These are phyloP conservation scores for Leucophora obtusa DNA, from an alignment of 2,888 invertebrate species.

Conservation along the genomic window DNA sequence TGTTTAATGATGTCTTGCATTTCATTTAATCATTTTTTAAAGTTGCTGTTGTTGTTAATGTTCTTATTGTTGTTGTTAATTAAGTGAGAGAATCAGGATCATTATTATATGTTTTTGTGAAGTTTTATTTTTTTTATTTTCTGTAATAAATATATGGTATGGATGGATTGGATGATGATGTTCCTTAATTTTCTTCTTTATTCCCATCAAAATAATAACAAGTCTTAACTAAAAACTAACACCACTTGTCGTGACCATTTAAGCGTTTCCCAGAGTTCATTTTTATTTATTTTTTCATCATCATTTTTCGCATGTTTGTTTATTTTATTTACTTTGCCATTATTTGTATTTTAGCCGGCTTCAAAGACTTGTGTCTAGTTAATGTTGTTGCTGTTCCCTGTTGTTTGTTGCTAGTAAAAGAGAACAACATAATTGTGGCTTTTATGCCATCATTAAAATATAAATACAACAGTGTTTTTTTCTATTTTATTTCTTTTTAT, in stretches of 20 bases:
- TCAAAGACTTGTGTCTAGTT: constrained; percentile 21
- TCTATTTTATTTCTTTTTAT: constrained; percentile 34
- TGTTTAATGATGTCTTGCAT: constrained; percentile 66
- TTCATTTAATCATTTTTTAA: constrained; percentile 59
- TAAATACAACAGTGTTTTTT: constrained; percentile 34
- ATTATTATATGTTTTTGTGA: constrained; percentile 29
- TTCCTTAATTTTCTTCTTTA: constrained; percentile 26
- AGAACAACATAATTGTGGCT: constrained; percentile 62
- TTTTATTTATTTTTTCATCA: constrained; percentile 27
- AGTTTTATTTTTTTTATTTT: not conserved
- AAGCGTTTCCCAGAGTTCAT: constrained; percentile 42
- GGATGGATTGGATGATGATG: not conserved
- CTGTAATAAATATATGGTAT: constrained; percentile 4
- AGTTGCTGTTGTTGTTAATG: constrained; percentile 44
- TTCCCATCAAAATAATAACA: constrained; percentile 45
- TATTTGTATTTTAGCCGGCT: constrained; percentile 2
- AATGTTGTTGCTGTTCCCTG: constrained; percentile 1
- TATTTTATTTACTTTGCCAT: constrained; percentile 34
- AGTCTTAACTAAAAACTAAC: constrained; percentile 37
- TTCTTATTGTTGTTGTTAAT: constrained; percentile 60
- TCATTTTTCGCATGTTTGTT: constrained; percentile 36
- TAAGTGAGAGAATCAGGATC: constrained; percentile 58
- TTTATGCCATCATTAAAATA: constrained; percentile 65
- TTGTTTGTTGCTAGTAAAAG: constrained; percentile 25
- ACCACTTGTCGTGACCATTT: constrained; percentile 51